Evolutionary conservation across 2,888 invertebrate genomes (phyloP), one percentile per base, ranked within the genome.

Genomic region (Stenurella melanura): DNA sequence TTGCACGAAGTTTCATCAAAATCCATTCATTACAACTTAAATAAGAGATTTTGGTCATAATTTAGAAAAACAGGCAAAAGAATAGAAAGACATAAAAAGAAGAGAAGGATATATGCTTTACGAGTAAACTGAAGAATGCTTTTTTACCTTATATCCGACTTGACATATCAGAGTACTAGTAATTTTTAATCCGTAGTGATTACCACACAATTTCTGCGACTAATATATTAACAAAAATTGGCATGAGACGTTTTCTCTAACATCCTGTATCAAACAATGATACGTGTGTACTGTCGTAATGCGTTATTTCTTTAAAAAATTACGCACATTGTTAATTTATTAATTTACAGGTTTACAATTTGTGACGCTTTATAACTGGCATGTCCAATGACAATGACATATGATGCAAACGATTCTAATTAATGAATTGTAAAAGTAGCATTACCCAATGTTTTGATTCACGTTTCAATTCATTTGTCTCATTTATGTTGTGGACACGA

Each of bases 351-450:
- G n/a, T 50, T 50, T n/a, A 50, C 50, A n/a, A n/a, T 50, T 50
- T 50, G 50, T 0, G 5, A 6, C 50, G 50, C n/a, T 50, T 50
- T 6, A 50, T 50, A 50, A 50, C 2, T 50, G 50, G 50, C 50
- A 50, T 50, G 15, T 50, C 50, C 1, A 50, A 50, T 50, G 50
- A 50, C 50, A 50, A 50, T 50, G 50, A 50, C 50, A n/a, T 50
- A 50, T 50, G 50, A 50, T 50, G 50, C n/a, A 50, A 50, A 50
- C 50, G 50, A n/a, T n/a, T 15, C n/a, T 50, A 50, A n/a, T n/a
- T 15, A 50, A 50, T 50, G 6, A 15, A 50, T 50, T 50, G 12
- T 50, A 50, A 50, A 50, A n/a, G 6, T 42, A n/a, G n/a, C n/a
- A 50, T 50, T 50, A 50, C 50, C n/a, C n/a, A 50, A 50, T n/a